Base-by-base conservation (phyloP, 2,113 vertebrate genomes). In the Pterocles burchelli region DNA sequence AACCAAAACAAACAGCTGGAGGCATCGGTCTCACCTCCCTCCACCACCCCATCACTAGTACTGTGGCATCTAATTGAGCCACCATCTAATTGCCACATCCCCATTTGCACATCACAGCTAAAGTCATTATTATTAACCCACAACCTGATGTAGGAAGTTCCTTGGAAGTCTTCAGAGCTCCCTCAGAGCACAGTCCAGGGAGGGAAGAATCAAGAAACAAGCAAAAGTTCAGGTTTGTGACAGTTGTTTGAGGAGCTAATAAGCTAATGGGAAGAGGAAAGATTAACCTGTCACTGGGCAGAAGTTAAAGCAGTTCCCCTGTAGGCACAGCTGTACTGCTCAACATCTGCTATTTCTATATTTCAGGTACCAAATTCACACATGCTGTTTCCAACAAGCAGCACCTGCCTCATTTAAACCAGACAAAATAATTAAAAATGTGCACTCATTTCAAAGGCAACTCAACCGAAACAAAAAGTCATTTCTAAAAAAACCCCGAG, bases 391-490 rank as follows among this genome's bases (percentile, higher is more conserved):
- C 29, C n/a, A 13, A 22, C 14, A 14, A 2, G 1, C 22, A 52
- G 77, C 65, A 73, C 52, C 58, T 84, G 79, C 54, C 66, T 78
- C 79, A 4, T 33, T 61, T 38, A 31, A 63, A 63, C 5, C 43
- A 34, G 24, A 24, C 17, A 82, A 80, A 62, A 18, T 58, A 77
- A 91, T 85, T 59, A 48, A 84, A 80, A 94, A 80, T 15, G 55
- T 29, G 8, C 16, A n/a, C 43, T 82, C 29, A 33, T 76, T 92
- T 94, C 73, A 84, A 85, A 76, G 73, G 36, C 51, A 94, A 87
- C 80, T 81, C 73, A 13, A 82, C 14, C 24, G 10, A 72, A 94
- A 36, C 65, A 84, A 70, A 89, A 86, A 38, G 59, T 34, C 58
- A 83, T 80, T 54, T 61, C 46, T 41, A 41, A 41, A 41, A 55